Base-by-base conservation (phyloP, 2,113 vertebrate species). In the Anhinga rufa region DNA sequence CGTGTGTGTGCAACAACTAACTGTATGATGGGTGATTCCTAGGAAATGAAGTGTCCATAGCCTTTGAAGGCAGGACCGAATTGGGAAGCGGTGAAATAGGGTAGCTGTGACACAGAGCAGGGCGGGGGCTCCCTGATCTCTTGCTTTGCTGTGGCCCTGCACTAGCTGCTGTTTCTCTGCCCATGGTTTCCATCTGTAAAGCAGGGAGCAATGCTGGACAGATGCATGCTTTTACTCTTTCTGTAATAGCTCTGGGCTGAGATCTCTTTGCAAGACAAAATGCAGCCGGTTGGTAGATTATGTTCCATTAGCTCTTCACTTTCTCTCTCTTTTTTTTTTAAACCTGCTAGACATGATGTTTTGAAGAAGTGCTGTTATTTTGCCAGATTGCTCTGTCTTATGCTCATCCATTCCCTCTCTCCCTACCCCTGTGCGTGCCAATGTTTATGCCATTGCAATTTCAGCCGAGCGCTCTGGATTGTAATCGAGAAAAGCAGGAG, bases 1-100 rank as follows among this genome's bases (percentile, higher is more conserved):
- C 20, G 2, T 0, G 1, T 2, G 14, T 17, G 46, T 3, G 2
- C 28, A 3, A 2, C 4, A 4, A 9, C 22, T 49, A 6, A 1
- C 18, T 3, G 2, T 26, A 4, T 0, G 24, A 8, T 9, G 49
- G 22, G 52, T 20, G 8, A 36, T 18, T 61, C 28, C 40, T 3
- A 4, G 44, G 65, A 40, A 26, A 11, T 16, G 34, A 6, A 22
- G 4, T 3, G 0, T 11, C 34, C 1, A 0, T 2, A 15, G 32
- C 29, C 51, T 36, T 25, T 44, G 46, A 29, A 51, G 20, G 10
- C 32, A 28, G 61, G 54, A 17, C 7, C 1, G 5, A 9, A 36
- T 14, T 0, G 5, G 46, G 65, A 61, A 24, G 34, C 24, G 2
- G 28, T 14, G 66, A 61, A 72, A 9, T 19, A 6, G 25, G 32